Conservation (phyloP, 2,888 invertebrate species). For the Aradus depressus region DNA sequence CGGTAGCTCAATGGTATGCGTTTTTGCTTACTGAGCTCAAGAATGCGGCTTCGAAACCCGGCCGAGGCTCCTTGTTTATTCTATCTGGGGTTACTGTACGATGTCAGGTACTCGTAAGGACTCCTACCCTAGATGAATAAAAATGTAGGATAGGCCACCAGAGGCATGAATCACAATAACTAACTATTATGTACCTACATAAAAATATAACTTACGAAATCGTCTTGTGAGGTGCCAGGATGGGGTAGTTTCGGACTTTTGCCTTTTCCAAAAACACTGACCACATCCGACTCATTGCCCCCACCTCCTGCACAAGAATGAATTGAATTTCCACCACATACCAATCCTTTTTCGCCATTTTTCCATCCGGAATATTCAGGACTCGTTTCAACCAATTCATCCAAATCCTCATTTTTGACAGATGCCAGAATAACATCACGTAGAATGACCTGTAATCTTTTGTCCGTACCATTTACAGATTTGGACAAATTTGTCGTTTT, state of each 20-base stretch:
- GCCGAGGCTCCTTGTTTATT: too few relatives aligned
- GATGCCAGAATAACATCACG: constrained; percentile 12
- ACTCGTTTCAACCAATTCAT: constrained; percentile 1
- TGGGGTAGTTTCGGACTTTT: constrained; percentile 10
- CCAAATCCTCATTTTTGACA: constrained; percentile 10
- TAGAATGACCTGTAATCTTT: constrained; percentile 6
- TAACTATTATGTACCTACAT: too few relatives aligned
- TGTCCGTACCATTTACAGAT: constrained; percentile 2
- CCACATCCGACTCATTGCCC: constrained; percentile 5
- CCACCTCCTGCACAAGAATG: constrained; percentile 6
- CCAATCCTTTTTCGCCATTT: neutral
- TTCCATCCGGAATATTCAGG: neutral
- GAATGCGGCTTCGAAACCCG: too few relatives aligned
- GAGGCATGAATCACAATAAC: too few relatives aligned
- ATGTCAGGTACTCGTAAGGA: too few relatives aligned
- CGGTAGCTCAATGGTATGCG: too few relatives aligned
- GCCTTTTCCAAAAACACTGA: constrained; percentile 11
- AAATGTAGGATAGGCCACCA: too few relatives aligned
- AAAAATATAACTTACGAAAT: constrained; percentile 11
- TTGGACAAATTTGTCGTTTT: constrained; percentile 1
- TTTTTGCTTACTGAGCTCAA: too few relatives aligned
- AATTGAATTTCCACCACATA: constrained; percentile 6
- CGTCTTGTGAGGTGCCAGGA: constrained; percentile 6
- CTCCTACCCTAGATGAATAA: too few relatives aligned
- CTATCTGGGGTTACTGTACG: too few relatives aligned